Evolutionary conservation across 2,888 invertebrate species (phyloP).

Genomic region (Hyposoter didymator): DNA sequence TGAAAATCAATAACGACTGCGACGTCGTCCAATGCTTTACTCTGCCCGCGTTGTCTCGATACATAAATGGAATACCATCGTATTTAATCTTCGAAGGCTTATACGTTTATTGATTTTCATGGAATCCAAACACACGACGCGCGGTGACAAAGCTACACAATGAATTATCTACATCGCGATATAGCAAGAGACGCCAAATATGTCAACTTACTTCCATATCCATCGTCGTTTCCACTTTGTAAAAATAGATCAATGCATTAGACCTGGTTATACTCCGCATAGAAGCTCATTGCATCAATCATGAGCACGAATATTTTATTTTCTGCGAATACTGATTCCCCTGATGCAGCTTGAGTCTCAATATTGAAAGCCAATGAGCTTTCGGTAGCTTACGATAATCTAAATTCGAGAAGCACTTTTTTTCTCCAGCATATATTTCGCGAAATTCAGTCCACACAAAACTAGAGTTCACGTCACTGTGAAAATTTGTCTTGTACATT

Average conservation of each 20-base stretch:
- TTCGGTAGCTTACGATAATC: neutral
- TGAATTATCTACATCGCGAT: conserved; percentile 26
- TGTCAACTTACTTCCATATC: neutral
- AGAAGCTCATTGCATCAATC: neutral
- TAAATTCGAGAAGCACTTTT: neutral
- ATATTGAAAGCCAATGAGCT: neutral
- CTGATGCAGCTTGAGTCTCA: neutral
- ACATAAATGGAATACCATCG: neutral
- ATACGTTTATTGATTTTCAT: conserved; percentile 17
- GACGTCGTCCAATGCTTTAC: neutral
- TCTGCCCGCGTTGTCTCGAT: neutral
- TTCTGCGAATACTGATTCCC: neutral
- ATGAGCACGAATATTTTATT: conserved; percentile 2
- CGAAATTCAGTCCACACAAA: no score
- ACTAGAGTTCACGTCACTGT: neutral
- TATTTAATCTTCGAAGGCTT: conserved; percentile 18
- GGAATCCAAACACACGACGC: neutral
- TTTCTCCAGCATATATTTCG: no score
- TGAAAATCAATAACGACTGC: conserved; percentile 12
- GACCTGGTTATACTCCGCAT: neutral
- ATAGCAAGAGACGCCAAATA: neutral
- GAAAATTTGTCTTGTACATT: neutral
- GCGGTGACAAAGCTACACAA: neutral
- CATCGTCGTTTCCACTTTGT: neutral
- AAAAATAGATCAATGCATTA: conserved; percentile 14